Percentiles rank a stretch among this genome's conserved stretches.
phyloP scores from a whole-genome alignment of 2,888 invertebrate genomes.

The Sylvicola fuscatus region DNA sequence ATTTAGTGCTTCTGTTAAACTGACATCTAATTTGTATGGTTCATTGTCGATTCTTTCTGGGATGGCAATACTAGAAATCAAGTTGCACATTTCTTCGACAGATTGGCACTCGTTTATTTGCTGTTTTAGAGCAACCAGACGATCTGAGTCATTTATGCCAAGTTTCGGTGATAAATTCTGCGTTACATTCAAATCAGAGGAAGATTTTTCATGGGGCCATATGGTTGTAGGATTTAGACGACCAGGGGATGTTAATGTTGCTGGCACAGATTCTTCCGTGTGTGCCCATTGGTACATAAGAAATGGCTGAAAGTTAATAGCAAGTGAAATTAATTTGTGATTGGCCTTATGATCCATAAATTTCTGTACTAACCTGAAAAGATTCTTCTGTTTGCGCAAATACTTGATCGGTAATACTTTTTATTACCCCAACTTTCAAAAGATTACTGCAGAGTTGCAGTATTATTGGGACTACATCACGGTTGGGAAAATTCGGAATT shows the following conservation, averaged over 20 bases:
- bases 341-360: too few species aligned
- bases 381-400: slow-evolving; percentile 39
- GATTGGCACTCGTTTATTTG: too few species aligned
- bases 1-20: too few species aligned
- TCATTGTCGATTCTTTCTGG: too few species aligned
- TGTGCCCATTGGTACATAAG: slow-evolving; percentile 85
- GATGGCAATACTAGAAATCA: too few species aligned
- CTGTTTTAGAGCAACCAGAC: too few species aligned
- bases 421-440: slow-evolving; percentile 66
- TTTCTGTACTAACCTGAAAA: slow-evolving; percentile 43
- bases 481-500: slow-evolving; percentile 34
- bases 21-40: too few species aligned
- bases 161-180: too few species aligned
- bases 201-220: slow-evolving; percentile 43
- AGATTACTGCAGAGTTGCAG: slow-evolving; percentile 75
- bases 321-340: slow-evolving; percentile 4
- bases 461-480: slow-evolving; percentile 56
- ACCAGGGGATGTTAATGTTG: slow-evolving; percentile 34
- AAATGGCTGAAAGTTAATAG: slow-evolving; percentile 43
- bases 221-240: slow-evolving; percentile 41
- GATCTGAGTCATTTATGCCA: too few species aligned
- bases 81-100: too few species aligned
- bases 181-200: slow-evolving; percentile 9
- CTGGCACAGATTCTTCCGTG: slow-evolving; percentile 42
- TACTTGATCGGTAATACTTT: slow-evolving; percentile 56